Conservation (phyloP, 2,113 vertebrate species). For the Tragelaphus strepsiceros region DNA sequence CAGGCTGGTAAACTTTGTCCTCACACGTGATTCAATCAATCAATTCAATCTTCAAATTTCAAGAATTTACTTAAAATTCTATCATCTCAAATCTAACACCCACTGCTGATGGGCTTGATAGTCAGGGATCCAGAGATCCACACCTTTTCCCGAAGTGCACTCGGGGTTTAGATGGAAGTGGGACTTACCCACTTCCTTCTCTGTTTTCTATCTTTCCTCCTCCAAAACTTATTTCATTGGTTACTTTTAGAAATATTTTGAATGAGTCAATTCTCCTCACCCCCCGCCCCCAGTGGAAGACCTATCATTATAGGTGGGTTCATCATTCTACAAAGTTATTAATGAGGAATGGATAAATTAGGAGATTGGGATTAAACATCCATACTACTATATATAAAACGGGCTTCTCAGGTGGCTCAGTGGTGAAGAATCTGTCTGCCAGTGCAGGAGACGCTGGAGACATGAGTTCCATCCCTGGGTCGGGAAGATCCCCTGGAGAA, state of each 20-base stretch:
- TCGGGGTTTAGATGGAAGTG: fast-evolving
- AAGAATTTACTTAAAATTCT: background rate
- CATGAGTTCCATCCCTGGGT: background rate
- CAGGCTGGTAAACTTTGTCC: background rate
- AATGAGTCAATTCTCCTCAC: background rate
- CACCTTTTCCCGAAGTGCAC: fast-evolving
- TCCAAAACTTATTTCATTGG: background rate
- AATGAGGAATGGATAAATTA: background rate
- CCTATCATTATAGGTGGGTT: background rate
- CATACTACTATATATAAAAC: background rate
- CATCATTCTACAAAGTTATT: background rate
- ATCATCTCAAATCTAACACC: too few relatives aligned
- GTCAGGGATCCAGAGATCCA: background rate
- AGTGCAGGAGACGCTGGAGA: background rate
- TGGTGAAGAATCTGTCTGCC: background rate
- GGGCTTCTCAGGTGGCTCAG: background rate
- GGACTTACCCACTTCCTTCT: background rate
- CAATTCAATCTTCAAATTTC: background rate
- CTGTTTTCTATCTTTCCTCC: background rate
- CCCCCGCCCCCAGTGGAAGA: background rate
- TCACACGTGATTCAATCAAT: background rate
- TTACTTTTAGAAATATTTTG: background rate
- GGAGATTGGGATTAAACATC: background rate
- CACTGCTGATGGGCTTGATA: background rate
- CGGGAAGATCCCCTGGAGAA: background rate